Evolutionary conservation across 2,888 invertebrate species (phyloP).

Genomic region (Epirrita christyi): DNA sequence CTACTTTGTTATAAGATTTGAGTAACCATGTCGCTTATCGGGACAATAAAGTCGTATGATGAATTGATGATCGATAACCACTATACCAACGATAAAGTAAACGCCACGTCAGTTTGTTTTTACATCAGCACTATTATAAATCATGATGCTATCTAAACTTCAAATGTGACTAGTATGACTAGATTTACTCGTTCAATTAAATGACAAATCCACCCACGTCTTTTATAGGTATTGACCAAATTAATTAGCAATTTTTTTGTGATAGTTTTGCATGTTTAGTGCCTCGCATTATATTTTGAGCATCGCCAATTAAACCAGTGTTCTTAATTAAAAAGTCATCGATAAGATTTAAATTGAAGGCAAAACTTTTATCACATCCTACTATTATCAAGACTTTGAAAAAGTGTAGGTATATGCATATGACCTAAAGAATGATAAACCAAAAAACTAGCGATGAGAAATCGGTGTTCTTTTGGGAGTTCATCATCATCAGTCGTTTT

Average conservation of each 20-base stretch:
- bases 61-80: slow-evolving; percentile 15
- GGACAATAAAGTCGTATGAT: slow-evolving; percentile 25
- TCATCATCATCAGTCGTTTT: no score
- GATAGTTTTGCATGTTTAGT: slow-evolving; percentile 3
- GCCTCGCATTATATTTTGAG: slow-evolving; percentile 1
- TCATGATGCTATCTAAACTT: slow-evolving; percentile 21
- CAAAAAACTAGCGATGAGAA: no score
- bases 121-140: slow-evolving; percentile 20
- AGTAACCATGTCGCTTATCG: slow-evolving; percentile 8
- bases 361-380: slow-evolving; percentile 3
- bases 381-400: no score
- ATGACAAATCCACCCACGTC: slow-evolving; percentile 33
- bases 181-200: slow-evolving; percentile 29
- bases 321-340: slow-evolving; percentile 12
- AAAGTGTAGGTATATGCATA: no score
- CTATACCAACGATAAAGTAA: slow-evolving; percentile 11
- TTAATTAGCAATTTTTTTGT: slow-evolving; percentile 24
- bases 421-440: no score
- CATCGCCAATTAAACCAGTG: slow-evolving; percentile 22
- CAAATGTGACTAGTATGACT: slow-evolving; percentile 23
- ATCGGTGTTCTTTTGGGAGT: no score
- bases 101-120: slow-evolving; percentile 18
- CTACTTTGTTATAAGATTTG: no score
- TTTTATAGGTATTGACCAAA: slow-evolving; percentile 26
- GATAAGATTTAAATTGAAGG: slow-evolving; percentile 13